Conservation (phyloP, 92 coral and sea anemone species). For the Phenganax stokvisi region DNA sequence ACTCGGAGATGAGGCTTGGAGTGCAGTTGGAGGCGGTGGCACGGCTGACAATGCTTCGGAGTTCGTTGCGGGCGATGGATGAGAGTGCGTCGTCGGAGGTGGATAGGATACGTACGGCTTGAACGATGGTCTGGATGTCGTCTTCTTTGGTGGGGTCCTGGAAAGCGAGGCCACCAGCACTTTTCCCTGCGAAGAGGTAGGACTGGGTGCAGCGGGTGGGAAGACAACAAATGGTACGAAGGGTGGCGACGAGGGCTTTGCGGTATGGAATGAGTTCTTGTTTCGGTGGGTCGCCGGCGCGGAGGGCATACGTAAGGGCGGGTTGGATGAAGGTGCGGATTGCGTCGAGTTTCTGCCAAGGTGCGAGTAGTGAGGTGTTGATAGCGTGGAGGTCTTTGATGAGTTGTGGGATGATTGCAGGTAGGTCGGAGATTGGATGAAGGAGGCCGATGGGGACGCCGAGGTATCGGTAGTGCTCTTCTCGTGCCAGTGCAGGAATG, state of each 20-base stretch:
- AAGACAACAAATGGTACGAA: conserved; percentile 1
- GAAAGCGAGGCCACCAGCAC: conserved; percentile 31
- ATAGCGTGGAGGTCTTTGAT: conserved; percentile 6
- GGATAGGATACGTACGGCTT: conserved; percentile 33
- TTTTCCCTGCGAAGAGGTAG: conserved; percentile 23
- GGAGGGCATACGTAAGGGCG: neutral
- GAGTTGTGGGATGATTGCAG: conserved; percentile 2
- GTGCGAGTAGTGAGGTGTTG: conserved; percentile 11
- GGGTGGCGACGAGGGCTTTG: neutral
- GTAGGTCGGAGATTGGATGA: conserved; percentile 11
- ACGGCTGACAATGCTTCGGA: conserved; percentile 5
- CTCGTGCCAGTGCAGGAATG: neutral
- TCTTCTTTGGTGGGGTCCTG: conserved; percentile 28
- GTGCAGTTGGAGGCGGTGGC: conserved; percentile 17
- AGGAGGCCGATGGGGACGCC: conserved; percentile 30
- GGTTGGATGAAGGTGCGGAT: neutral
- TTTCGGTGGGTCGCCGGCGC: neutral
- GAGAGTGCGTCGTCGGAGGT: neutral
- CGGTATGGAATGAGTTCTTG: no score
- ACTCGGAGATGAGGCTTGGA: conserved; percentile 8
- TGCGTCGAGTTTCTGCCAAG: conserved; percentile 10
- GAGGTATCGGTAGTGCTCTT: conserved; percentile 25
- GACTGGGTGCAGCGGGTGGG: neutral
- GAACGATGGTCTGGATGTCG: conserved; percentile 24
- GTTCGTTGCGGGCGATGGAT: conserved; percentile 8